A percentile compares a stretch with the other conserved stretches of the same genome.
phyloP scores from a whole-genome alignment of 1,140 invertebrate species.

The Helicoverpa zea region DNA sequence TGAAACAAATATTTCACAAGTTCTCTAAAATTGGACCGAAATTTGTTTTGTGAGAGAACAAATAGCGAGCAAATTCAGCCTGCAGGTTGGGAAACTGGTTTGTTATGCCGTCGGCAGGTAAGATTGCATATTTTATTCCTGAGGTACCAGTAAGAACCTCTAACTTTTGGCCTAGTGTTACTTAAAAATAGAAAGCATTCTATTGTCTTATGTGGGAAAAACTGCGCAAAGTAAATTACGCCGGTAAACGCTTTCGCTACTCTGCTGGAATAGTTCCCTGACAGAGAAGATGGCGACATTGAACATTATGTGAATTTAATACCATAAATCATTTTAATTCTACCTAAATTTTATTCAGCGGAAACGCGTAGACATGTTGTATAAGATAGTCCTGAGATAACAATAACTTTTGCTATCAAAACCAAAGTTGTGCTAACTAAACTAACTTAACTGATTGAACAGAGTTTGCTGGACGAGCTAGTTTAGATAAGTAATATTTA shows the following conservation, averaged over 20 bases:
- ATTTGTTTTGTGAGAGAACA: not conserved
- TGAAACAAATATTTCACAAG: too few relatives aligned
- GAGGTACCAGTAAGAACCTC: slow-evolving; percentile 4
- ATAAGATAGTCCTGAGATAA: not conserved
- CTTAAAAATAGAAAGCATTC: slow-evolving; percentile 31
- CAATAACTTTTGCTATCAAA: not conserved
- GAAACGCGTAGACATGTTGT: not conserved
- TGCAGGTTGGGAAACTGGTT: not conserved
- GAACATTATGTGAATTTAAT: not conserved
- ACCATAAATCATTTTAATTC: not conserved
- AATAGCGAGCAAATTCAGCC: not conserved
- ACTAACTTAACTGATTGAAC: not conserved
- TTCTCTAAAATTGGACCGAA: not conserved
- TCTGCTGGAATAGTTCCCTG: slow-evolving; percentile 25
- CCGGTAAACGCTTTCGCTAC: slow-evolving; percentile 46
- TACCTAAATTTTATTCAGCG: not conserved
- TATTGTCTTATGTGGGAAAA: slow-evolving; percentile 41
- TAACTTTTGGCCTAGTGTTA: slow-evolving; percentile 20
- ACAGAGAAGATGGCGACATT: not conserved
- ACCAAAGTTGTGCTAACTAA: not conserved
- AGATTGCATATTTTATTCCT: slow-evolving; percentile 30
- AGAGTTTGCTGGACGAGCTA: not conserved
- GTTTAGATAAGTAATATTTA: not conserved
- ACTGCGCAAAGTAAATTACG: slow-evolving; percentile 2
- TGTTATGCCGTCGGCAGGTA: not conserved